A percentile compares a stretch with the other conserved stretches of the same genome.
These are phyloP conservation scores for Amiota mariae DNA, from an alignment of 2,888 invertebrate genomes.

Conservation along the genomic window DNA sequence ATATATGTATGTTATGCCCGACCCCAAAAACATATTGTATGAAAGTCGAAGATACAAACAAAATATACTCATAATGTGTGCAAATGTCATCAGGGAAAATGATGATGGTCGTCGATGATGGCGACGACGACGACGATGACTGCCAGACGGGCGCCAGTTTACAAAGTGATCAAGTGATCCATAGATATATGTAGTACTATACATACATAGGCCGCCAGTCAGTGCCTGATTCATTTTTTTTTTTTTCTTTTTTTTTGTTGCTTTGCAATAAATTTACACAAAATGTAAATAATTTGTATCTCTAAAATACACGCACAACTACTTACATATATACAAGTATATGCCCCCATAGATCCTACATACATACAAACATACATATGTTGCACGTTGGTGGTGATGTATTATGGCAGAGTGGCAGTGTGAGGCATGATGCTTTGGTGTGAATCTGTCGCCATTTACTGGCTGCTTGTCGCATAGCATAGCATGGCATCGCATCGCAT, in stretches of 20 bases:
- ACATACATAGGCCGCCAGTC: slow-evolving; percentile 6
- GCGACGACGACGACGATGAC: background rate
- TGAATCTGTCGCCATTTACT: background rate
- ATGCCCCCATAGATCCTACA: too few species aligned
- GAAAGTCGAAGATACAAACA: background rate
- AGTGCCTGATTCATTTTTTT: slow-evolving; percentile 7
- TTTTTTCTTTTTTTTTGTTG: too few species aligned
- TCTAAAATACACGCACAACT: background rate
- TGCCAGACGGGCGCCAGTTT: slow-evolving; percentile 4
- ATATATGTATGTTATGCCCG: background rate
- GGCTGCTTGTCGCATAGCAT: slow-evolving; percentile 18
- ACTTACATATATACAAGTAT: too few species aligned
- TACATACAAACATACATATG: background rate
- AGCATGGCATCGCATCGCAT: too few species aligned
- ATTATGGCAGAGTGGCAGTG: slow-evolving; percentile 42
- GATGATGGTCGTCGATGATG: too few species aligned
- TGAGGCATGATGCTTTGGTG: slow-evolving; percentile 47
- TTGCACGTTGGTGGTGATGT: background rate
- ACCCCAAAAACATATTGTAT: background rate
- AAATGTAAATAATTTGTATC: background rate
- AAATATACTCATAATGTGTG: background rate
- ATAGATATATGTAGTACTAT: too few species aligned
- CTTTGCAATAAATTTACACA: slow-evolving; percentile 9
- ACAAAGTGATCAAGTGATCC: background rate
- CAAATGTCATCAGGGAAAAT: slow-evolving; percentile 19